Evolutionary conservation across 2,888 invertebrate genomes (phyloP).

Genomic region (Melanophora roralis): DNA sequence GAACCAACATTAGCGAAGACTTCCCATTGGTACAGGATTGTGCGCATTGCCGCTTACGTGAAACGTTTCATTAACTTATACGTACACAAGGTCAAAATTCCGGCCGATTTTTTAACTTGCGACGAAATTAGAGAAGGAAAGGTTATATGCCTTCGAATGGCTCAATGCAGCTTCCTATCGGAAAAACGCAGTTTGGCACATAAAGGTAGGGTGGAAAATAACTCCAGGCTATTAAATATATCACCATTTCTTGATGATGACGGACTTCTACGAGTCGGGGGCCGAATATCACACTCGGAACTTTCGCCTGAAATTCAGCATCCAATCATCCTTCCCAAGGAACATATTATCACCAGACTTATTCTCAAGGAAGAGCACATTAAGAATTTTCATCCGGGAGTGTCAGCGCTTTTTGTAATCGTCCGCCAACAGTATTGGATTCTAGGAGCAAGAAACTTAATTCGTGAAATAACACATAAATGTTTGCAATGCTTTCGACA

Average conservation of each 20-base stretch:
- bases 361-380: conserved; percentile 31
- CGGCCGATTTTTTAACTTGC: not conserved
- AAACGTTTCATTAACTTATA: conserved; percentile 33
- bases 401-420: conserved; percentile 55
- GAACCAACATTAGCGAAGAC: not conserved
- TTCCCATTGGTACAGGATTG: conserved; percentile 30
- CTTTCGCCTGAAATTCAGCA: too few relatives aligned
- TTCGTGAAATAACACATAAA: conserved; percentile 23
- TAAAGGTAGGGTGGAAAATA: not conserved
- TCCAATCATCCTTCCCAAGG: not conserved
- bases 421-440: conserved; percentile 56
- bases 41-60: conserved; percentile 35
- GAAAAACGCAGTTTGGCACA: not conserved
- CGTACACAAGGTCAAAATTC: not conserved
- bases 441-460: conserved; percentile 43
- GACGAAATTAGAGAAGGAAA: conserved; percentile 11
- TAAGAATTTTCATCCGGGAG: conserved; percentile 38
- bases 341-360: conserved; percentile 6
- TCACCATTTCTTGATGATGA: too few relatives aligned
- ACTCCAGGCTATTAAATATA: conserved; percentile 15
- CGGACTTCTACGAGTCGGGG: too few relatives aligned
- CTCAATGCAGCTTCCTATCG: conserved; percentile 13
- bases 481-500: conserved; percentile 37
- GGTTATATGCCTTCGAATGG: not conserved
- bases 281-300: too few relatives aligned